Evolutionary conservation across 2,888 invertebrate genomes (phyloP).

Genomic region (Drosophila monieri): DNA sequence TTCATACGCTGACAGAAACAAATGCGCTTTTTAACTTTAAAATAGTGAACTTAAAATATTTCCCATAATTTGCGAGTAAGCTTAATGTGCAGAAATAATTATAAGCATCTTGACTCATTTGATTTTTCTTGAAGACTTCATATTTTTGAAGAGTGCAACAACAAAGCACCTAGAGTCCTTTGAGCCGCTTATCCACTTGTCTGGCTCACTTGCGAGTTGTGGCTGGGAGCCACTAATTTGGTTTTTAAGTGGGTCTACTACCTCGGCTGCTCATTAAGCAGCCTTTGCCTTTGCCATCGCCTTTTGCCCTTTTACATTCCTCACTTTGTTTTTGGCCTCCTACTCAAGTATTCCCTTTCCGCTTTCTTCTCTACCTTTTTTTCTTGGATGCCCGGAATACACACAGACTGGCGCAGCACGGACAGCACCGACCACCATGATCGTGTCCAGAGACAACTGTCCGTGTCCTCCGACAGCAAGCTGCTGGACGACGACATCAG

Average conservation of each 20-base stretch:
- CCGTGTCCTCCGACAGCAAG: conserved; percentile 96
- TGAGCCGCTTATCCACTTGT: conserved; percentile 41
- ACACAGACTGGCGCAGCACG: conserved; percentile 89
- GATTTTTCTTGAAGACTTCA: background rate
- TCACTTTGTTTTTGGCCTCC: conserved; percentile 14
- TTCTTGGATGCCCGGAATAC: background rate
- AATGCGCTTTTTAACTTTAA: background rate
- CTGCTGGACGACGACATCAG: conserved; percentile 94
- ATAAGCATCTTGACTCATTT: background rate
- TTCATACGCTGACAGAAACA: conserved; percentile 19
- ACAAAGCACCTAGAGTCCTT: conserved; percentile 14
- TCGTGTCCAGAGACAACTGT: conserved; percentile 94
- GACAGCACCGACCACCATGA: conserved; percentile 89
- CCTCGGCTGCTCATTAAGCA: conserved; percentile 62
- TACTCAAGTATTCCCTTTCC: conserved; percentile 33
- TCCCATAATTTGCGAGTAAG: no score
- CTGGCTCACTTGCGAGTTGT: conserved; percentile 34
- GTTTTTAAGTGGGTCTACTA: conserved; percentile 32
- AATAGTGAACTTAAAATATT: no score
- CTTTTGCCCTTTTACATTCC: conserved; percentile 21
- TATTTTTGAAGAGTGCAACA: background rate
- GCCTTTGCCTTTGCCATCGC: conserved; percentile 34
- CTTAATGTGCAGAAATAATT: no score
- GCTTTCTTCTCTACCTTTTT: conserved; percentile 13
- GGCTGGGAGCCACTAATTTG: conserved; percentile 39